Base-by-base conservation (phyloP, 2,113 vertebrate genomes). In the Callithrix jacchus region DNA sequence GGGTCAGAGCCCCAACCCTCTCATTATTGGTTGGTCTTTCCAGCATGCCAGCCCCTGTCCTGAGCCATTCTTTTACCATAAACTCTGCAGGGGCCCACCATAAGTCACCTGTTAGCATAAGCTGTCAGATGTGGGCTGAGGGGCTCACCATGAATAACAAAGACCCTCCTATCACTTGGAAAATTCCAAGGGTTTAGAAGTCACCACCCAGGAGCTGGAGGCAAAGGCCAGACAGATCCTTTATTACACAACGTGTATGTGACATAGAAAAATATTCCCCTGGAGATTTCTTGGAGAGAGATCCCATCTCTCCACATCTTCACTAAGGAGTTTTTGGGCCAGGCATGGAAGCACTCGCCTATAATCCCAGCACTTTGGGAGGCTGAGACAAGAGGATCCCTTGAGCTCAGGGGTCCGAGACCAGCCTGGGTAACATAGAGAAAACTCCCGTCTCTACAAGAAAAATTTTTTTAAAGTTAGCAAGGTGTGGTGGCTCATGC, bases 261-360 rank as follows among this genome's bases (percentile, higher is more conserved):
- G 37, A 54, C n/a, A 42, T 23, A 42, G n/a, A 32, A 49, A 93
- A 88, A 77, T 64, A 64, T 32, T 64, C 61, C 61, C 30, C 12
- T 64, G 27, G 61, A 64, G 27, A 64, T 64, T 64, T 64, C 61
- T 30, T 21, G 45, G 30, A 61, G 80, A 17, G 54, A 79, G 40
- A 35, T 1, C n/a, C 47, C 25, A 32, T 4, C 71, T 45, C 45
- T 10, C 3, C 32, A 64, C 1, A 3, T 42, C 77, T 89, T 58
- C 42, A 20, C 80, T 16, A 42, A 10, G 68, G 58, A 71, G 35
- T 52, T 52, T 64, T 64, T 64, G 61, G 27, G 27, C 27, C 61
- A 64, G 61, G 27, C 0, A 0, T 0, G 0, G 61, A 64, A 6
- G 61, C 61, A 14, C 61, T 64, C 5, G 5, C 61, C 27, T 64